Conservation (phyloP, 2,888 invertebrate genomes). For the Globia sparganii region DNA sequence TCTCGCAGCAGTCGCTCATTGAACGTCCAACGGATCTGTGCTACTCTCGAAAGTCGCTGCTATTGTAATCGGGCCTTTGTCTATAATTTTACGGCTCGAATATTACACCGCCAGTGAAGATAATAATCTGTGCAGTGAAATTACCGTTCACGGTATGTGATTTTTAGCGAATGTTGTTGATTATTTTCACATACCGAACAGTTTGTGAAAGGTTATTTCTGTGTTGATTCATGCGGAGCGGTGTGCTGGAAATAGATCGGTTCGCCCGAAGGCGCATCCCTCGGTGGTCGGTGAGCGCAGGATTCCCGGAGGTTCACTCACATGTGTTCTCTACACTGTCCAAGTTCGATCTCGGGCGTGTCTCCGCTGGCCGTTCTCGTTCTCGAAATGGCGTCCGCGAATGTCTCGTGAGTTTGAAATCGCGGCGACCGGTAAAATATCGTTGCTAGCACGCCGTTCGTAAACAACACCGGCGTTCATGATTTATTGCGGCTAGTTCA, state of each 20-base stretch:
- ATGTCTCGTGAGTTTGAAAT: slow-evolving; percentile 86
- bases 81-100: slow-evolving; percentile 81
- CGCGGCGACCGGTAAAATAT: slow-evolving; percentile 88
- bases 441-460: slow-evolving; percentile 75
- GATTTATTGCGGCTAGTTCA: slow-evolving; percentile 61
- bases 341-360: slow-evolving; percentile 82
- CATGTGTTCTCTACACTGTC: slow-evolving; percentile 63
- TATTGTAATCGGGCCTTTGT: slow-evolving; percentile 86
- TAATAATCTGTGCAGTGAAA: slow-evolving; percentile 86
- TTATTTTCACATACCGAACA: slow-evolving; percentile 84
- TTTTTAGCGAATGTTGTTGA: slow-evolving; percentile 81
- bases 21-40: slow-evolving; percentile 85
- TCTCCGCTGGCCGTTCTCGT: slow-evolving; percentile 77
- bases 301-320: slow-evolving; percentile 79
- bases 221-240: slow-evolving; percentile 90
- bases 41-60: slow-evolving; percentile 76
- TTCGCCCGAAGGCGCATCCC: slow-evolving; percentile 87
- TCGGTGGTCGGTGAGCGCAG: slow-evolving; percentile 78
- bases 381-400: slow-evolving; percentile 89
- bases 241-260: slow-evolving; percentile 89
- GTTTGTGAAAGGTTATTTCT: slow-evolving; percentile 90
- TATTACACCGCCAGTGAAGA: slow-evolving; percentile 80
- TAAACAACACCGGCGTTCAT: slow-evolving; percentile 70
- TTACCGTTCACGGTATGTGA: slow-evolving; percentile 89
- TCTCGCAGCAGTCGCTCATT: slow-evolving; percentile 86